Base-by-base conservation (phyloP, 2,888 invertebrate species). In the Aleiodes alternator region DNA sequence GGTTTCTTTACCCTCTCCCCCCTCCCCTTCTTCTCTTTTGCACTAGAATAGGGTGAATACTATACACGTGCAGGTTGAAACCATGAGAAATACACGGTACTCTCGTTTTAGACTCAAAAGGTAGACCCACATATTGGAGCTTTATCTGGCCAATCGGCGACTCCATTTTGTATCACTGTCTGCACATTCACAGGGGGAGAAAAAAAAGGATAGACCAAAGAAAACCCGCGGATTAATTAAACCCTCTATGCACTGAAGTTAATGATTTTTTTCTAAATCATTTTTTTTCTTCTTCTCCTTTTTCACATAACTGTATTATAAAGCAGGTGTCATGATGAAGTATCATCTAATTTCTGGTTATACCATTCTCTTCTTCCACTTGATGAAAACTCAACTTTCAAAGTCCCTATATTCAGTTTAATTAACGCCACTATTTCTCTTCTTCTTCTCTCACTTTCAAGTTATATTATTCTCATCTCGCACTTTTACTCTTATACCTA, bases 331-430 rank as follows among this genome's bases (percentile, higher is more conserved):
- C 73, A 73, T 73, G 68, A 73, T 73, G 66, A 73, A 68, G 68
- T 57, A 68, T 73, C 68, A 73, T 73, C 29, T 68, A 73, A 73
- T 73, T 68, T 57, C 56, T 48, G 31, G n/a, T 55, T 69, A 43
- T 57, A 50, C 43, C 48, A n/a, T 31, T 71, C 29, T 48, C 72
- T 29, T 73, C 53, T 73, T 43, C 55, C 43, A 55, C 56, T 56
- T 48, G 56, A 66, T 68, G 73, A 70, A 70, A 75, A 70, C 55
- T 56, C 64, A 53, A 70, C 70, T 75, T 75, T 61, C 48, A 75
- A 70, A 75, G 75, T 75, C 61, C 61, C 70, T 70, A 75, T 70
- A 75, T 64, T 75, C 64, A 64, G 61, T 75, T 75, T 75, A 75
- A 75, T 75, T 75, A 75, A 70, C 64, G 43, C 55, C 64, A 70